These are phyloP conservation scores for Castor canadensis DNA, from an alignment of 2,113 vertebrate species.

Conservation along the genomic window DNA sequence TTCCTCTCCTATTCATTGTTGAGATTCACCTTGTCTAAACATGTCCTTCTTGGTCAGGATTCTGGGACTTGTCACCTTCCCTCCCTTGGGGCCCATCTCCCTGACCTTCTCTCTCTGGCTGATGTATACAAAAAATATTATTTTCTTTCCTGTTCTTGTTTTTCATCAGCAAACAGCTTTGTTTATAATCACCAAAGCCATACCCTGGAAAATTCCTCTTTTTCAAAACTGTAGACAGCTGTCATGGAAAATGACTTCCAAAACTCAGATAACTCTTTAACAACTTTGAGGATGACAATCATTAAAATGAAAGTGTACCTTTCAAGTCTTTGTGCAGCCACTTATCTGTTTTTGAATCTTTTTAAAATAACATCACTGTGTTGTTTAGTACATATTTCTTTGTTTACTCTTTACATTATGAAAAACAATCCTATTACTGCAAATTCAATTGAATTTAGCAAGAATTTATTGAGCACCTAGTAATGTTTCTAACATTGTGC, in stretches of 20 bases:
- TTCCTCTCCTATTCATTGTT: background rate
- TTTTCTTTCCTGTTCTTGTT: background rate
- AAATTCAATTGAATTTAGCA: conserved; percentile 62
- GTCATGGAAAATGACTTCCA: conserved; percentile 43
- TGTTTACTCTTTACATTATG: conserved; percentile 19
- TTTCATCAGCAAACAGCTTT: conserved; percentile 54
- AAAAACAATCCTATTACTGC: conserved; percentile 58
- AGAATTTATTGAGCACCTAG: conserved; percentile 72
- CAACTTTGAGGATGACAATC: background rate
- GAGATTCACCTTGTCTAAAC: background rate
- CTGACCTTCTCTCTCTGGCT: background rate
- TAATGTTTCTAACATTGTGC: conserved; percentile 38
- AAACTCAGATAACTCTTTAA: conserved; percentile 15
- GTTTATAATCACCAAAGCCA: conserved; percentile 50
- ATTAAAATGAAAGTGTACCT: background rate
- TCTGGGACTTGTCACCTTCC: background rate
- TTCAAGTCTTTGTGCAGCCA: conserved; percentile 28
- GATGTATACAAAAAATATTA: background rate
- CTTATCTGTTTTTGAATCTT: conserved; percentile 2
- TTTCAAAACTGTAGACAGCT: conserved; percentile 51
- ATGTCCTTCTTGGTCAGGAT: background rate
- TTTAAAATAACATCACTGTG: background rate
- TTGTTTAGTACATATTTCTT: conserved; percentile 13
- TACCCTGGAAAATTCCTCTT: background rate
- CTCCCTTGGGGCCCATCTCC: background rate